Percentiles rank a stretch among this genome's conserved stretches.
Evolutionary conservation across 92 coral and sea anemone genomes (phyloP).

Genomic region (Zoanthus solanderi): DNA sequence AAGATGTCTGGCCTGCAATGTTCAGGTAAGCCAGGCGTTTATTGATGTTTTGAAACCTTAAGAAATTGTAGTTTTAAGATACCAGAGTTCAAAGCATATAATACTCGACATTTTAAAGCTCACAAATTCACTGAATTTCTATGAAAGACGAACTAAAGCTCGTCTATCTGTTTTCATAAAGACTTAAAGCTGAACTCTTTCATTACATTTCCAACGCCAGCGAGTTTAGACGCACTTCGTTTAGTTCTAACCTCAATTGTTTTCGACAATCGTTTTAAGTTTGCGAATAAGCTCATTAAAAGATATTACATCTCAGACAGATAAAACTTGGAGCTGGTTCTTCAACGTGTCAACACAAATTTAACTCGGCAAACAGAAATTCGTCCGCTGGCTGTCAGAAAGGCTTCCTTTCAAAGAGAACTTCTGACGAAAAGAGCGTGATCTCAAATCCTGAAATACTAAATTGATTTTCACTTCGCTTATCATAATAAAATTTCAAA

Average conservation of each 20-base stretch:
- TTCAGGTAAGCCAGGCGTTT: background rate
- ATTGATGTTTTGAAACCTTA: background rate
- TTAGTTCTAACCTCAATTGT: background rate
- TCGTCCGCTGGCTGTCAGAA: background rate
- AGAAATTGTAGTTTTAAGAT: background rate
- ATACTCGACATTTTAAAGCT: background rate
- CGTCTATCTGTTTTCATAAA: background rate
- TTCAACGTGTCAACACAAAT: background rate
- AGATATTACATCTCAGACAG: constrained; percentile 5
- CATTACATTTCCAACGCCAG: background rate
- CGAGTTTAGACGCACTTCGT: background rate
- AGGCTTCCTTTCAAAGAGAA: background rate
- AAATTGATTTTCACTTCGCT: background rate
- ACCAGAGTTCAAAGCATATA: background rate
- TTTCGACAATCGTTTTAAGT: background rate
- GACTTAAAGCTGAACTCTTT: background rate
- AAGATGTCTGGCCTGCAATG: background rate
- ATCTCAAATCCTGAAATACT: background rate
- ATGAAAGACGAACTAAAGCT: background rate
- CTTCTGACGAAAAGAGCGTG: background rate
- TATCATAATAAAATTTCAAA: background rate
- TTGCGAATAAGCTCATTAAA: background rate
- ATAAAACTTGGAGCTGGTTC: background rate
- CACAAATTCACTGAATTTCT: background rate
- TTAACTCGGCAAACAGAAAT: background rate